These are phyloP conservation scores for Melanostoma scalare DNA, from an alignment of 2,888 invertebrate genomes.

Conservation along the genomic window DNA sequence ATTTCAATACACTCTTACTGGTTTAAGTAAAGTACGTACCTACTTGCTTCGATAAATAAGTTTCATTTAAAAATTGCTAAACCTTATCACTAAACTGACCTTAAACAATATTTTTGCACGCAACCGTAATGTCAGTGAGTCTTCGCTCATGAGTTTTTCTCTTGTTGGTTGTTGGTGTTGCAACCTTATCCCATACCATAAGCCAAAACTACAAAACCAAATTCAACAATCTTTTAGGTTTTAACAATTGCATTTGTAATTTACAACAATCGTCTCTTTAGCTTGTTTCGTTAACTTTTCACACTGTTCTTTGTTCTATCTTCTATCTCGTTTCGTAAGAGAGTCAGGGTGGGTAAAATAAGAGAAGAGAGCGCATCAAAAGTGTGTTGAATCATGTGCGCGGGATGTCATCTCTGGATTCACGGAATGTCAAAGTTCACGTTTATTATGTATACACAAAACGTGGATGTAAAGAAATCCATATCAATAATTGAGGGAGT, in stretches of 20 bases:
- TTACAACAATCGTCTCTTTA: not conserved
- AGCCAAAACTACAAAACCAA: not conserved
- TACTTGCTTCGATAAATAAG: not conserved
- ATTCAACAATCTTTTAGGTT: not conserved
- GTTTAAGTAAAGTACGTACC: not conserved
- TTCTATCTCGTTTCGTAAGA: conserved; percentile 22
- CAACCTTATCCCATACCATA: not conserved
- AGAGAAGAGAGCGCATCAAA: conserved; percentile 10
- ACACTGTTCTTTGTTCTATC: conserved; percentile 40
- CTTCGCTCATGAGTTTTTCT: not conserved
- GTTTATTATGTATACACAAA: conserved; percentile 56
- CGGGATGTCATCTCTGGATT: conserved; percentile 17
- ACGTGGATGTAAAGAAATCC: conserved; percentile 46
- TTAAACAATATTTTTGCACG: conserved; percentile 45
- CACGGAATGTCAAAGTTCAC: conserved; percentile 56
- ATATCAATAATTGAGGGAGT: conserved; percentile 57
- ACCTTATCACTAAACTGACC: conserved; percentile 44
- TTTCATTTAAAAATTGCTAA: conserved; percentile 17
- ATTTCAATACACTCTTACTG: no score
- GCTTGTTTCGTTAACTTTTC: conserved; percentile 8
- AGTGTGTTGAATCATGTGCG: conserved; percentile 12
- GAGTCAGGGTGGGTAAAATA: not conserved
- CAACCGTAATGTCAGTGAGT: not conserved
- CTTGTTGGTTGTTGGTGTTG: conserved; percentile 8
- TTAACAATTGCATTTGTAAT: no score